Base-by-base conservation (phyloP, 2,888 invertebrate genomes). In the Saturnia pavonia region DNA sequence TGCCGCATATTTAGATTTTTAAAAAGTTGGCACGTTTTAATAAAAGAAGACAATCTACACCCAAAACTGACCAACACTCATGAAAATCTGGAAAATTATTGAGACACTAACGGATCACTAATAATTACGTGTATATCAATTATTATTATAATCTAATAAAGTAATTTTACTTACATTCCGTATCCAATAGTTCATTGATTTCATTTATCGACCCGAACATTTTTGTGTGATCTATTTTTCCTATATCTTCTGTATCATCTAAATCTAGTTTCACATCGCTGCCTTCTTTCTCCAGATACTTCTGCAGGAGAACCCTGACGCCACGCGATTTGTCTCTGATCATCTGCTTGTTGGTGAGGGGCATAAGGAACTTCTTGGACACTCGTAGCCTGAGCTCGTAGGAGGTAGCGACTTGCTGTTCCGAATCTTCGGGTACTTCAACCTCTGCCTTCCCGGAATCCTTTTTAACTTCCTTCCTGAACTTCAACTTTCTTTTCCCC, bases 131-230 rank as follows among this genome's bases (percentile, higher is more conserved):
- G n/a, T n/a, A n/a, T n/a, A n/a, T n/a, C n/a, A n/a, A n/a, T n/a
- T n/a, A n/a, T n/a, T n/a, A n/a, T n/a, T n/a, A n/a, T n/a, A n/a
- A n/a, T n/a, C n/a, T n/a, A n/a, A n/a, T n/a, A n/a, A n/a, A n/a
- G n/a, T n/a, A n/a, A n/a, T n/a, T n/a, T n/a, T n/a, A 90, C 91
- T 91, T 57, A 93, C 93, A 80, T 77, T 94, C 92, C 69, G 76
- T 71, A 81, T 93, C 91, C 74, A 94, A 78, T 1, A 90, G 71
- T 60, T 90, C 88, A 63, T 91, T 91, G 14, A 94, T 77, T 43
- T 94, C 91, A 71, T 89, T 91, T 8, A 84, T 87, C 40, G 74
- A 87, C 1, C 92, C 92, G 68, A 92, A 94, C 19, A 93, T 77
- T 75, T 89, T 89, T 11, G 89, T 74, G 72, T 83, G 88, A 72